phyloP scores from a whole-genome alignment of 2,797 vertebrate genomes.

The Loris lydekkerianus region DNA sequence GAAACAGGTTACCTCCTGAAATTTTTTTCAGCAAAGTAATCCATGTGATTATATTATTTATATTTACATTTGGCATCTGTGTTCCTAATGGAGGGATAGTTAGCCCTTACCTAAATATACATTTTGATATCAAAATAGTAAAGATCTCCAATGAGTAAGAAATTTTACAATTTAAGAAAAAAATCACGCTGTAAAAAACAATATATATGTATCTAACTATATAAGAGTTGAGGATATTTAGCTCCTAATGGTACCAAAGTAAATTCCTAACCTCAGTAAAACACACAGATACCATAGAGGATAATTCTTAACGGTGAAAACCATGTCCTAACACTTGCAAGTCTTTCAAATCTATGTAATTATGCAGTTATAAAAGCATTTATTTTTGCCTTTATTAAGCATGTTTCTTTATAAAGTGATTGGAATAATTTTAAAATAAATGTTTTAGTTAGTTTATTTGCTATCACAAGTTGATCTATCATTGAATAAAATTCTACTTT shows the following conservation, averaged over 20 bases:
- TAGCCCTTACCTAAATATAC: not conserved
- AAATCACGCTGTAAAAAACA: not conserved
- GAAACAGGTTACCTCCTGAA: not conserved
- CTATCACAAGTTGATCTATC: not conserved
- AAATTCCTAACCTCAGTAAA: slow-evolving; percentile 47
- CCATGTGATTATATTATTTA: not conserved
- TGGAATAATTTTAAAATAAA: not conserved
- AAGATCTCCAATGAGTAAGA: not conserved
- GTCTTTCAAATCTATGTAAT: not conserved
- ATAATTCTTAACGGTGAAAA: slow-evolving; percentile 1
- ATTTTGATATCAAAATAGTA: slow-evolving; percentile 2
- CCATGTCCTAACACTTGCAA: not conserved
- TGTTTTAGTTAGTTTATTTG: not conserved
- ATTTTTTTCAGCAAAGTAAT: not conserved
- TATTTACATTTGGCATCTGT: not conserved
- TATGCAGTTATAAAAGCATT: not conserved
- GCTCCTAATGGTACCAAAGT: not conserved
- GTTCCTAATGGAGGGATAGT: not conserved
- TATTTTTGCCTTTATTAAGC: not conserved
- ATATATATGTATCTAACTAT: not conserved
- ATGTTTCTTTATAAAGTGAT: not conserved
- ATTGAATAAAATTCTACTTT: slow-evolving; percentile 13
- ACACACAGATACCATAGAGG: not conserved
- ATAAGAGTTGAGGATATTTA: slow-evolving; percentile 6
- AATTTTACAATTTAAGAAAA: not conserved